These are phyloP conservation scores for Eilema caniola DNA, from an alignment of 2,888 invertebrate genomes.

Conservation along the genomic window DNA sequence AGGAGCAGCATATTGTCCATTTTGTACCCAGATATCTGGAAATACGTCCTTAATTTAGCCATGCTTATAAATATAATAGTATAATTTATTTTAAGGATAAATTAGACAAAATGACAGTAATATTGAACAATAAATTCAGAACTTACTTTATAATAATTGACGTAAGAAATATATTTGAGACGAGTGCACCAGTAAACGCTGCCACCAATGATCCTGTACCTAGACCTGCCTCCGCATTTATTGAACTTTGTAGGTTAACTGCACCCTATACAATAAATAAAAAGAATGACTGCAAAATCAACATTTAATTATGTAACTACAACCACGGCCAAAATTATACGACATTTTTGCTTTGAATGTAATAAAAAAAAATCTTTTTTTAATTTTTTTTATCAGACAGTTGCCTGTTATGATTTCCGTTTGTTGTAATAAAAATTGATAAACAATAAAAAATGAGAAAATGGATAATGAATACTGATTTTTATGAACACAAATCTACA, in stretches of 20 bases:
- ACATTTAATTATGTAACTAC: not conserved
- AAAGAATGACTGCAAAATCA: not conserved
- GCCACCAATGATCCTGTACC: conserved; percentile 1
- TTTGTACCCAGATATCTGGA: conserved; percentile 89
- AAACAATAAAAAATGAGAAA: no score
- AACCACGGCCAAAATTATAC: not conserved
- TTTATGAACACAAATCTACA: no score
- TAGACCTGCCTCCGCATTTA: not conserved
- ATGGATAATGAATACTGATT: no score
- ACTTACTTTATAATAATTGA: conserved; percentile 3
- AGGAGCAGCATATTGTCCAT: conserved; percentile 89
- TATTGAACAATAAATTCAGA: not conserved
- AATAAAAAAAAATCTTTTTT: not conserved
- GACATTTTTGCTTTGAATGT: not conserved
- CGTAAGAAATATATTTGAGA: not conserved
- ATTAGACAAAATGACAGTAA: not conserved
- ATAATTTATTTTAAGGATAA: not conserved
- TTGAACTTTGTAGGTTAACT: conserved; percentile 6
- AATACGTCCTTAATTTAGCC: conserved; percentile 6
- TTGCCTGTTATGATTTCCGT: no score
- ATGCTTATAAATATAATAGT: not conserved
- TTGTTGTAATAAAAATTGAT: no score
- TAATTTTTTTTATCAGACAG: no score
- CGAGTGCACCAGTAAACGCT: not conserved
- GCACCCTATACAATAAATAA: not conserved